A percentile compares a stretch with the other conserved stretches of the same genome.
phyloP scores from a whole-genome alignment of 2,113 vertebrate species.

The Trogon surrucura region DNA sequence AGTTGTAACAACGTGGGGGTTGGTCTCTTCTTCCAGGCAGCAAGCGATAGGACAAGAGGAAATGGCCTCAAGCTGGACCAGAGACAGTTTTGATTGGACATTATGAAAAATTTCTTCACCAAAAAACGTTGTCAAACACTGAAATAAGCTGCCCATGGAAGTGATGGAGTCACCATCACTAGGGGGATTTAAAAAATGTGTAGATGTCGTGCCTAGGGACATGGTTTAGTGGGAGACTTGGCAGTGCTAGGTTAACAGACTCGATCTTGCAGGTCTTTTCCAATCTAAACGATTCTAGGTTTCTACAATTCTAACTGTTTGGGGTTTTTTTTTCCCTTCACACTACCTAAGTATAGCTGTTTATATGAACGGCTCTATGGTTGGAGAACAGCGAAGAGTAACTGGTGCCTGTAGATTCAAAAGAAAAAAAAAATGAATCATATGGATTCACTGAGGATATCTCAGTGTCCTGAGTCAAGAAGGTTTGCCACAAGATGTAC shows the following conservation, averaged over 20 bases:
- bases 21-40: background rate
- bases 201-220: no score
- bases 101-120: no score
- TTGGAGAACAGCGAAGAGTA: background rate
- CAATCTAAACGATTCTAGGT: background rate
- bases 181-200: background rate
- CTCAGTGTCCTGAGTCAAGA: background rate
- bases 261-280: background rate
- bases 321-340: background rate
- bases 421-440: accelerated
- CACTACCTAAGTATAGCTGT: no score
- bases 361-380: background rate
- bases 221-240: no score
- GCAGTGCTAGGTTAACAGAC: background rate
- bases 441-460: background rate
- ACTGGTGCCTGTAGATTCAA: background rate
- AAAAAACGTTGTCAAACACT: background rate
- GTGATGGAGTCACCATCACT: background rate
- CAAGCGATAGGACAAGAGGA: background rate
- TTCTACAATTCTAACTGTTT: background rate
- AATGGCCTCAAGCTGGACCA: no score
- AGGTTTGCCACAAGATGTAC: background rate
- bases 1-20: background rate
- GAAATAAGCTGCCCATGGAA: background rate
- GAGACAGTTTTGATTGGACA: no score